These are phyloP conservation scores for Polyergus mexicanus DNA, from an alignment of 1,140 invertebrate genomes.

Conservation along the genomic window DNA sequence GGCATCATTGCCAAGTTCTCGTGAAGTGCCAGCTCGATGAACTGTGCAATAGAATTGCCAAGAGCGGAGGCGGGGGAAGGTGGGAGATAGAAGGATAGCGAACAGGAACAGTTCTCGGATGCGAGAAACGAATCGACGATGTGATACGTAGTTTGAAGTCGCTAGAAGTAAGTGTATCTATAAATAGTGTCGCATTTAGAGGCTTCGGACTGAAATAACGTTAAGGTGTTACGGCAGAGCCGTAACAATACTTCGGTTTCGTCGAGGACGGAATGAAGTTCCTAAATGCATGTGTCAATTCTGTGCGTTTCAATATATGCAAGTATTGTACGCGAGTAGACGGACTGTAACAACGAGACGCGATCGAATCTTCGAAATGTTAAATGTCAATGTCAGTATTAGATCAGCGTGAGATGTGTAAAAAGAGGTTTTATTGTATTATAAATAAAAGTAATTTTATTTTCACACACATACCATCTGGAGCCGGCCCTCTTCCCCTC, in stretches of 20 bases:
- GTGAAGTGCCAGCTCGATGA: not conserved
- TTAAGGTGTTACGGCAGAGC: constrained; percentile 24
- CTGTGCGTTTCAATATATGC: not conserved
- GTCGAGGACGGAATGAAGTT: constrained; percentile 19
- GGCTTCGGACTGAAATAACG: constrained; percentile 49
- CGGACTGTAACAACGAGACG: constrained; percentile 23
- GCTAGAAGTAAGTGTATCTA: constrained; percentile 37
- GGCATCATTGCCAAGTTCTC: constrained; percentile 88
- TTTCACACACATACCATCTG: constrained; percentile 21
- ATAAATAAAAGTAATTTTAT: constrained; percentile 57
- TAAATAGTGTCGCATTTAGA: constrained; percentile 19
- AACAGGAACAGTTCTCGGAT: not conserved
- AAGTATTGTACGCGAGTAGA: constrained; percentile 24
- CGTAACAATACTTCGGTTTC: not conserved
- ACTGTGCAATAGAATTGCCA: not conserved
- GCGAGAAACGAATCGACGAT: constrained; percentile 13
- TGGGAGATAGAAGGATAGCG: not conserved
- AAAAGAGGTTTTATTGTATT: constrained; percentile 43
- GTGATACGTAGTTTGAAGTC: constrained; percentile 59
- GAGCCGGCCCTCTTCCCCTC: not conserved
- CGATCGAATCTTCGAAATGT: not conserved
- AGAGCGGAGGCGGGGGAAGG: not conserved
- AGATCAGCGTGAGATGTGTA: constrained; percentile 9
- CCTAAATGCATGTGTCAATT: constrained; percentile 17
- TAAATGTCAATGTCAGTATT: not conserved